These are phyloP conservation scores for Nestor notabilis DNA, from an alignment of 2,113 vertebrate genomes.

Conservation along the genomic window DNA sequence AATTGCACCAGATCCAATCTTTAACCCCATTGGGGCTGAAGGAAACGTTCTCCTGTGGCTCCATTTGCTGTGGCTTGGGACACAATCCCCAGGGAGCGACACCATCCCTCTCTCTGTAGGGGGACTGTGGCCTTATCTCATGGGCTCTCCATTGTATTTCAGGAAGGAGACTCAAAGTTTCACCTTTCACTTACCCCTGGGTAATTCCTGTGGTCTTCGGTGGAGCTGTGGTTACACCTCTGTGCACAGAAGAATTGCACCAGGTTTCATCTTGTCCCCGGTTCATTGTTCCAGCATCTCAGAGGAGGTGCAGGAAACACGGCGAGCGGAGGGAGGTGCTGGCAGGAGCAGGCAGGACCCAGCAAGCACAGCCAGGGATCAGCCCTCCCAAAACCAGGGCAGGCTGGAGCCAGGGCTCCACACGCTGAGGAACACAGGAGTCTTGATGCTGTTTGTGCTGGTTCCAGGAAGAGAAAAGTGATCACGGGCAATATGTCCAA, in stretches of 20 bases:
- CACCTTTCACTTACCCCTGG: background rate
- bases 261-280: conserved; percentile 14
- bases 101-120: background rate
- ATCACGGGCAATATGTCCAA: accelerated
- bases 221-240: background rate
- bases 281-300: conserved; percentile 29
- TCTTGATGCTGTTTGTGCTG: accelerated
- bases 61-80: background rate
- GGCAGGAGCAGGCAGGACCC: background rate
- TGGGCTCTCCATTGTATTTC: background rate
- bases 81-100: background rate
- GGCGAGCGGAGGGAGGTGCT: background rate
- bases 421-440: background rate
- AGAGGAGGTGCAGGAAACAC: conserved; percentile 19
- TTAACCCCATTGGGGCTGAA: conserved; percentile 12
- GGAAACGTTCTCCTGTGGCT: background rate
- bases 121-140: background rate
- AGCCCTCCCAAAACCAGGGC: background rate
- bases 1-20: conserved; percentile 36
- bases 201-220: conserved; percentile 42
- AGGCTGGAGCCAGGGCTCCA: background rate
- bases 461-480: background rate
- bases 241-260: background rate
- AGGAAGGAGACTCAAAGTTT: background rate
- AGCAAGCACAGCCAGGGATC: background rate